Evolutionary conservation across 2,113 vertebrate genomes (phyloP).

Genomic region (Trinectes maculatus): DNA sequence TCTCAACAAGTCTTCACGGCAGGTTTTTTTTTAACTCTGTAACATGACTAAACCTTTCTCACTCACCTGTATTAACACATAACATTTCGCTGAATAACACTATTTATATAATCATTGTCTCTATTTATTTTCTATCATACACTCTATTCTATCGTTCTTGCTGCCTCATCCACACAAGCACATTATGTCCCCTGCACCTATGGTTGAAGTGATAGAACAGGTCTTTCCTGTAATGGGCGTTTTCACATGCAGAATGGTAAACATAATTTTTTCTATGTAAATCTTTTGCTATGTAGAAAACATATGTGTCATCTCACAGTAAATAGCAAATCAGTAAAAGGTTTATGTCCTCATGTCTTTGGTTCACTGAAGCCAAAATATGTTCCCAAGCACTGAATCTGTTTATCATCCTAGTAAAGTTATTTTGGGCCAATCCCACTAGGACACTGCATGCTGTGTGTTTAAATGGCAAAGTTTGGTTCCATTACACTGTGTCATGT

Average conservation of each 20-base stretch:
- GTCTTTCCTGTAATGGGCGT: slow-evolving; percentile 4
- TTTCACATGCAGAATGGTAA: not conserved
- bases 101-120: too few relatives aligned
- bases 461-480: too few relatives aligned
- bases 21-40: too few relatives aligned
- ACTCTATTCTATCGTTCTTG: too few relatives aligned
- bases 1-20: not conserved
- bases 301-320: not conserved
- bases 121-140: too few relatives aligned
- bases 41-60: too few relatives aligned
- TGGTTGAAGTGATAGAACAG: slow-evolving; percentile 1
- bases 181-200: not conserved
- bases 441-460: not conserved
- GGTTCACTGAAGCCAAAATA: not conserved
- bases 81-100: too few relatives aligned
- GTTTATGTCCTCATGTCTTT: not conserved
- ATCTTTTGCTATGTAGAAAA: too few relatives aligned
- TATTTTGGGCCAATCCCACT: not conserved
- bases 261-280: not conserved
- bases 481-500: not conserved
- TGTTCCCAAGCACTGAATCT: too few relatives aligned
- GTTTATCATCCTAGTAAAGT: not conserved
- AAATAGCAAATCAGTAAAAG: not conserved
- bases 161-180: not conserved
- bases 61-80: too few relatives aligned